Evolutionary conservation across 1,140 invertebrate genomes (phyloP).

Genomic region (Hyles euphorbiae): DNA sequence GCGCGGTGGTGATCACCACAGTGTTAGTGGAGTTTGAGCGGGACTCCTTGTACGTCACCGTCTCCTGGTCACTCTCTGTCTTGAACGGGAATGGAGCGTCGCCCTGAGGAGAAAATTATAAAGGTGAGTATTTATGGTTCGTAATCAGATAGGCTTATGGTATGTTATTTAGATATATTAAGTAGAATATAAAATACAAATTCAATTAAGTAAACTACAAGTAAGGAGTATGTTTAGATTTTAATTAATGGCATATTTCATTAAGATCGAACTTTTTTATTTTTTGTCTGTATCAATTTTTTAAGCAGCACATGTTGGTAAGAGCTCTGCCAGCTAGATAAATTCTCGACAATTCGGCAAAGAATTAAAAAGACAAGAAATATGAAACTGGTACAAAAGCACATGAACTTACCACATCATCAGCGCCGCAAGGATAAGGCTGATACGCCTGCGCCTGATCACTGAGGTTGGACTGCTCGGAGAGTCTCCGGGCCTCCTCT

Average conservation of each 20-base stretch:
- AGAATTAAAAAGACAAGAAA: too few relatives aligned
- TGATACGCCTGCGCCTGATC: slow-evolving; percentile 63
- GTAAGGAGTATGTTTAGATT: too few relatives aligned
- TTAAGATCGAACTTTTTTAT: too few relatives aligned
- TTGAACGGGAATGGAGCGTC: slow-evolving; percentile 64
- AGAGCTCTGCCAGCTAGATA: too few relatives aligned
- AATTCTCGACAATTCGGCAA: too few relatives aligned
- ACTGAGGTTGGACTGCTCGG: slow-evolving; percentile 71
- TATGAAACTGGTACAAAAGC: too few relatives aligned
- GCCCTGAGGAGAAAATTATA: slow-evolving; percentile 33
- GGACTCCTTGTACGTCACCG: slow-evolving; percentile 59
- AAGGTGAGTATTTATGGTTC: neutral
- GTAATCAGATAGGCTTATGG: neutral
- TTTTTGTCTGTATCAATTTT: too few relatives aligned
- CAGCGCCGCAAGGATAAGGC: slow-evolving; percentile 52
- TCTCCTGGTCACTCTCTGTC: slow-evolving; percentile 61
- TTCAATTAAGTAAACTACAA: neutral
- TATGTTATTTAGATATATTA: neutral
- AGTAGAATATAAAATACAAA: neutral
- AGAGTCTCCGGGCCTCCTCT: slow-evolving; percentile 77
- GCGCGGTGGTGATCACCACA: slow-evolving; percentile 72
- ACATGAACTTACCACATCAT: slow-evolving; percentile 49
- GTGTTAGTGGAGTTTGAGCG: slow-evolving; percentile 63
- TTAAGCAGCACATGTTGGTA: too few relatives aligned
- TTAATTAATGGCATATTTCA: too few relatives aligned